Evolutionary conservation across 2,888 invertebrate species (phyloP).

Genomic region (Frankliniella fusca): DNA sequence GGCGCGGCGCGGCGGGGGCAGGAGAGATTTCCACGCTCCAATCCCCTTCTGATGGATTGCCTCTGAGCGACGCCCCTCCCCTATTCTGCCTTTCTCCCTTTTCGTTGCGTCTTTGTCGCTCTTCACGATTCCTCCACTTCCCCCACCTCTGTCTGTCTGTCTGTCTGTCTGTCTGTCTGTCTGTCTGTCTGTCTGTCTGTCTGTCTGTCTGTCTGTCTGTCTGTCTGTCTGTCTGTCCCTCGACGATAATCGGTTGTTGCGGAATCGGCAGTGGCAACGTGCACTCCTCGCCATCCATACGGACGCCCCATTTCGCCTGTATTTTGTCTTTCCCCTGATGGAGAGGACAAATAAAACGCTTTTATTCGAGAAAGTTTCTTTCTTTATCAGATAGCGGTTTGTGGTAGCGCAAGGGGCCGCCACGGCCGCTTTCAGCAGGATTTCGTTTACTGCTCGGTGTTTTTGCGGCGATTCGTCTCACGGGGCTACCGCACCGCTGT

Average conservation of each 20-base stretch:
- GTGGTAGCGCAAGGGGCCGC: no score
- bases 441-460: neutral
- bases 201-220: no score
- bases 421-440: neutral
- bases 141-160: neutral
- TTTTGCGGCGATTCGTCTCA: constrained; percentile 20
- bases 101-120: no score
- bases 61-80: neutral
- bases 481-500: neutral
- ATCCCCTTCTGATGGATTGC: constrained; percentile 3
- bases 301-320: neutral
- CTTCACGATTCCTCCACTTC: no score
- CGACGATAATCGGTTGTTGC: neutral
- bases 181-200: neutral
- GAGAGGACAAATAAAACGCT: no score
- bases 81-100: no score
- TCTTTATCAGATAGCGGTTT: no score
- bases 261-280: neutral
- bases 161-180: neutral
- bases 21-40: neutral
- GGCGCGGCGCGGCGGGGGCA: neutral
- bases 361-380: no score
- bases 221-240: no score
- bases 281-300: neutral
- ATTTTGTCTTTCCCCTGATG: no score